Conservation (phyloP, 2,888 invertebrate genomes). For the Asteroscopus sphinx region DNA sequence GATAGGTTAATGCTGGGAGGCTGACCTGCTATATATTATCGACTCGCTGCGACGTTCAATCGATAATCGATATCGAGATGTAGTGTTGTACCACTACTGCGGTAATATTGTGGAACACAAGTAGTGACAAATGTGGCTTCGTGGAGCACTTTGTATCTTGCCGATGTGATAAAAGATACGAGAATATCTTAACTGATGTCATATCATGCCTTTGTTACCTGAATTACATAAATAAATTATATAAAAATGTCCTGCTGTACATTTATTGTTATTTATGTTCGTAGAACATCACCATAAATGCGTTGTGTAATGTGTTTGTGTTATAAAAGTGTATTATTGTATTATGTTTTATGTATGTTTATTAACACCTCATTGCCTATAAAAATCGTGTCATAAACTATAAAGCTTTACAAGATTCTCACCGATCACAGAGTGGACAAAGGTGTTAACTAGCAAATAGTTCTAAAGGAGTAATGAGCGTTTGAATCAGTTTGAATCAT, state of each 20-base stretch:
- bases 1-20: slow-evolving; percentile 63
- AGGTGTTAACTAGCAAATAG: no score
- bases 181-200: slow-evolving; percentile 6
- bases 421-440: no score
- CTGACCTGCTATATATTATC: slow-evolving; percentile 63
- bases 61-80: slow-evolving; percentile 54
- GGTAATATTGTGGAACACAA: slow-evolving; percentile 36
- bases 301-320: no score
- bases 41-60: slow-evolving; percentile 51
- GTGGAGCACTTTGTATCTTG: slow-evolving; percentile 36
- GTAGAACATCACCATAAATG: no score
- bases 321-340: no score
- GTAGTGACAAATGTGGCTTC: slow-evolving; percentile 33
- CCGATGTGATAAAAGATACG: slow-evolving; percentile 10
- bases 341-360: no score
- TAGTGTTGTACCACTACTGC: slow-evolving; percentile 41
- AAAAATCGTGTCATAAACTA: no score
- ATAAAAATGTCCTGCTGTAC: neutral
- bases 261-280: no score
- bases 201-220: neutral
- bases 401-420: no score
- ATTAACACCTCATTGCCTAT: no score
- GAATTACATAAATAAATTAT: neutral
- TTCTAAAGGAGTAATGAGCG: no score
- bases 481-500: no score